Base-by-base conservation (phyloP, 2,888 invertebrate species). In the Nomada hirtipes region DNA sequence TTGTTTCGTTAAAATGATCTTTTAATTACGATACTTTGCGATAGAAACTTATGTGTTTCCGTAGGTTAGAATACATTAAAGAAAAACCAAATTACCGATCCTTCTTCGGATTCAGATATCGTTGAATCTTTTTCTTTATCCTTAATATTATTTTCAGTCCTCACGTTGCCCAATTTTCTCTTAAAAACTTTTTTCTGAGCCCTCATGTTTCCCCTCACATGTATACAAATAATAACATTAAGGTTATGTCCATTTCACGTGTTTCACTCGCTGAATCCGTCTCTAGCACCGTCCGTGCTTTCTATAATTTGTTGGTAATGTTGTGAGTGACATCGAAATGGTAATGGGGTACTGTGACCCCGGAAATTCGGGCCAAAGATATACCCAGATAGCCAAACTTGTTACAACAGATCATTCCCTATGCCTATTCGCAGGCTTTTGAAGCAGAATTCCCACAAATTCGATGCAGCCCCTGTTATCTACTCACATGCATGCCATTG, bases 181-280 rank as follows among this genome's bases (percentile, higher is more conserved):
- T 92, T 92, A n/a, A 88, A 79, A 36, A 52, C 47, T 63, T 84
- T 90, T 75, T 88, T 90, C 18, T 72, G 67, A n/a, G 52, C 42
- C 53, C 76, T 83, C 90, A 90, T 90, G 68, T 77, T 87, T 13
- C 29, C n/a, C 26, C 47, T 50, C 26, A 59, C 44, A 63, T 71
- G 64, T 81, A 57, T 7, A 80, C 61, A 78, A 78, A 71, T 44
- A 78, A 15, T 47, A 78, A 71, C 29, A 78, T 3, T 47, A 13
- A 63, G 79, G 80, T 79, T 79, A 80, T 23, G 23, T 63, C 9
- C 18, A 15, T 44, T 36, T 71, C 80, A 79, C 80, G 79, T 81
- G 73, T 10, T 13, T 15, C 15, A 15, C 18, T 4, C 18, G 36
- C 7, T 18, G 18, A 52, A 52, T 52, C 18, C 3, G 7, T 52